These are phyloP conservation scores for Trachelus iudaicus DNA, from an alignment of 2,888 invertebrate genomes.

Conservation along the genomic window DNA sequence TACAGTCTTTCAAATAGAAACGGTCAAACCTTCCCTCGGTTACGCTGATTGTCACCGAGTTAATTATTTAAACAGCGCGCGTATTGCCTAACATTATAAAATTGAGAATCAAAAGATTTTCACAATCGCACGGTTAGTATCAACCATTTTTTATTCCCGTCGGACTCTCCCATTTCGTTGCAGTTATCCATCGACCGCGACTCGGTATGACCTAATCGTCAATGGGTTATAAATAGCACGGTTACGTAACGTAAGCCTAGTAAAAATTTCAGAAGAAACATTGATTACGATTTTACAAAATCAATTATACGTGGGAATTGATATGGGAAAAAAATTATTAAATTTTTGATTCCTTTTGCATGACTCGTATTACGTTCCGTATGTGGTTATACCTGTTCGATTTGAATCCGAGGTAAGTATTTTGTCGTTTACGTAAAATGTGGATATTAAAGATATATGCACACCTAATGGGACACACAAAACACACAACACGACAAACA, in stretches of 20 bases:
- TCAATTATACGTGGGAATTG: neutral
- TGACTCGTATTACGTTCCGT: too few species aligned
- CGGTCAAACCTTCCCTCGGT: neutral
- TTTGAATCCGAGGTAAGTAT: too few species aligned
- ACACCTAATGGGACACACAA: neutral
- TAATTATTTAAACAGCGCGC: neutral
- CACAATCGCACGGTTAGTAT: neutral
- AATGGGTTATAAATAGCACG: neutral
- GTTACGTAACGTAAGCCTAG: neutral
- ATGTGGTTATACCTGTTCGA: too few species aligned
- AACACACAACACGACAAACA: neutral
- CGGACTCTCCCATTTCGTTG: neutral
- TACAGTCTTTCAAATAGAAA: slow-evolving; percentile 25
- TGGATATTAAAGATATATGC: neutral
- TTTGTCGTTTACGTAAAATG: neutral
- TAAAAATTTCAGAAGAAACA: neutral
- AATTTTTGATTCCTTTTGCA: fast-evolving
- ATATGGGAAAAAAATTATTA: too few species aligned
- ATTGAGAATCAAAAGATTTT: neutral
- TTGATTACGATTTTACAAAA: neutral
- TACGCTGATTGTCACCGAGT: neutral
- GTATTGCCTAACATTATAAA: neutral
- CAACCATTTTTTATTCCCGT: neutral
- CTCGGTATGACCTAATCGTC: neutral
- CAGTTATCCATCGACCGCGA: neutral